Evolutionary conservation across 1,140 invertebrate species (phyloP).

Genomic region (Bilobella aurantiaca): DNA sequence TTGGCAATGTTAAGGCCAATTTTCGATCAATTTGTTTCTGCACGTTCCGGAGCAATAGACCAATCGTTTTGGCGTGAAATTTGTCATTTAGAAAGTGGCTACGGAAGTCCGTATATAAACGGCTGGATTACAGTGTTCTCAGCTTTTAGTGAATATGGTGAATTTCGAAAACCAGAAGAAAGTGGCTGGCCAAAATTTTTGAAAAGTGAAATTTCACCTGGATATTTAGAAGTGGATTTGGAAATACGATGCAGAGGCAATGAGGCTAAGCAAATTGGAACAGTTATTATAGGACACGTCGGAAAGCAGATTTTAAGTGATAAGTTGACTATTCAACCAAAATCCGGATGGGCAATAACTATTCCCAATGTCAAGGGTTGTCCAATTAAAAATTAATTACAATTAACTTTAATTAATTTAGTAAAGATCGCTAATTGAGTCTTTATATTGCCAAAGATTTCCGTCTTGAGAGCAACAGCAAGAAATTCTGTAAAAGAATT

Average conservation of each 20-base stretch:
- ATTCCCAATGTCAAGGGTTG: background rate
- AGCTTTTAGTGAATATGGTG: constrained; percentile 1
- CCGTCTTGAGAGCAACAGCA: no score
- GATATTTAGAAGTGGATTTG: background rate
- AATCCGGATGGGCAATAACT: background rate
- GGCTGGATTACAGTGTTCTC: constrained; percentile 21
- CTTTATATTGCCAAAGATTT: no score
- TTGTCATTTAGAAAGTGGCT: constrained; percentile 3
- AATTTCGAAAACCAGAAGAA: background rate
- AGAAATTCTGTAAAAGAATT: no score
- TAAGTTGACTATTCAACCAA: background rate
- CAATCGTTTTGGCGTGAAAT: constrained; percentile 18
- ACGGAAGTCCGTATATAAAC: background rate
- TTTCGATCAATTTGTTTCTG: constrained; percentile 19
- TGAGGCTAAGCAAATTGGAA: background rate
- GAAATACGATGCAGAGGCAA: background rate
- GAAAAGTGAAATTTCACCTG: background rate
- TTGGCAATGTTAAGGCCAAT: constrained; percentile 15
- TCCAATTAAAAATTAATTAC: no score
- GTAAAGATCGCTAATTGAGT: no score
- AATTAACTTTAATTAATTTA: no score
- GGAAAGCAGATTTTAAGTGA: background rate
- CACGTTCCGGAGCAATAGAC: constrained; percentile 9
- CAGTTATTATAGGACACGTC: background rate
- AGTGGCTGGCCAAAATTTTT: background rate